Evolutionary conservation across 2,113 vertebrate genomes (phyloP).

Genomic region (Bufo bufo): DNA sequence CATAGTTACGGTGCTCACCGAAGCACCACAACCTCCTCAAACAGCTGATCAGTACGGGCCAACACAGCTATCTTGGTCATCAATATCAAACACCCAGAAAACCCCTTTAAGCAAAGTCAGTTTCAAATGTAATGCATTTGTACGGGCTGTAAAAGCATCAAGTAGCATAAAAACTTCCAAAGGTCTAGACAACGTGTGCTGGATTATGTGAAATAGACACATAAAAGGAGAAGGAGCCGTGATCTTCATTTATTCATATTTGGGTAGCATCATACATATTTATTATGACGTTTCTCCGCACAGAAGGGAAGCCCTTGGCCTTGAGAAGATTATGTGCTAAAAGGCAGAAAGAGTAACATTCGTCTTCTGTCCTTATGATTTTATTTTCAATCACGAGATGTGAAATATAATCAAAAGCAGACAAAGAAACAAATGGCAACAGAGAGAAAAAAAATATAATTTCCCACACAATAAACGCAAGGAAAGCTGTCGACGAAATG

Average conservation of each 20-base stretch:
- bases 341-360: background rate
- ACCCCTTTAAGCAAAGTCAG: no score
- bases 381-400: background rate
- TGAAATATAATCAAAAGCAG: slow-evolving; percentile 16
- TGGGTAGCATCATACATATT: background rate
- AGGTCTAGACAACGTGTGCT: background rate
- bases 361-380: background rate
- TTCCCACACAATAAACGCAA: slow-evolving; percentile 7
- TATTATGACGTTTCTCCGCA: background rate
- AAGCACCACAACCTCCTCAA: no score
- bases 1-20: no score
- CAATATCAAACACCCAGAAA: no score
- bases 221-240: background rate
- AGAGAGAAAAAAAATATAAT: background rate
- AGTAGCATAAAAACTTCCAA: background rate
- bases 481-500: slow-evolving; percentile 27
- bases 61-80: no score
- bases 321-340: slow-evolving; percentile 16
- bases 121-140: no score
- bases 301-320: background rate
- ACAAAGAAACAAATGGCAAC: slow-evolving; percentile 5
- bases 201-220: no score
- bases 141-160: no score
- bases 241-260: background rate
- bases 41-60: no score